Conservation (phyloP, 1,140 invertebrate species). For the Heliconius eleuchia region DNA sequence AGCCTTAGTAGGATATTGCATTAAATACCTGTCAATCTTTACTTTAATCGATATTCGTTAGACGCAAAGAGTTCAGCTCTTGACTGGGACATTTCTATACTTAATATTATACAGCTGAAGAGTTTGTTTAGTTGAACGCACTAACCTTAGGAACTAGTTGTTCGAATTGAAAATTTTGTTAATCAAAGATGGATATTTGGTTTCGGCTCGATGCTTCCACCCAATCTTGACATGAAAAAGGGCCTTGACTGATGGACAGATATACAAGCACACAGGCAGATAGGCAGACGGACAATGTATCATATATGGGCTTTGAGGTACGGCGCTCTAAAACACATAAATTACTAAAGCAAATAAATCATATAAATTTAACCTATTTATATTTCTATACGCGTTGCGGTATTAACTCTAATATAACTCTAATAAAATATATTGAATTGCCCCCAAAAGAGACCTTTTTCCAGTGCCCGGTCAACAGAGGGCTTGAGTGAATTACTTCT, state of each 20-base stretch:
- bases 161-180: too few species aligned
- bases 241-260: too few species aligned
- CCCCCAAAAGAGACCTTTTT: constrained; percentile 6
- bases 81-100: not conserved
- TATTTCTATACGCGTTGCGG: constrained; percentile 4
- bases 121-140: too few species aligned
- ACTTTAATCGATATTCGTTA: not conserved
- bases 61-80: not conserved
- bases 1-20: not conserved
- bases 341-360: not conserved
- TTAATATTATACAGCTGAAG: too few species aligned
- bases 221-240: too few species aligned
- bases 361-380: not conserved
- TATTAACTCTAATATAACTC: constrained; percentile 8
- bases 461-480: constrained; percentile 1
- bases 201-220: too few species aligned
- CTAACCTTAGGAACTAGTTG: too few species aligned
- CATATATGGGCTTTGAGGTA: too few species aligned
- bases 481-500: constrained; percentile 6
- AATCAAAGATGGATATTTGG: too few species aligned
- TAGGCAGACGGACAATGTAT: too few species aligned
- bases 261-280: too few species aligned
- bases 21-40: constrained; percentile 8
- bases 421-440: not conserved
- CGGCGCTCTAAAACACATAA: not conserved